Evolutionary conservation across 2,888 invertebrate genomes (phyloP).

Genomic region (Deroplatys truncata): DNA sequence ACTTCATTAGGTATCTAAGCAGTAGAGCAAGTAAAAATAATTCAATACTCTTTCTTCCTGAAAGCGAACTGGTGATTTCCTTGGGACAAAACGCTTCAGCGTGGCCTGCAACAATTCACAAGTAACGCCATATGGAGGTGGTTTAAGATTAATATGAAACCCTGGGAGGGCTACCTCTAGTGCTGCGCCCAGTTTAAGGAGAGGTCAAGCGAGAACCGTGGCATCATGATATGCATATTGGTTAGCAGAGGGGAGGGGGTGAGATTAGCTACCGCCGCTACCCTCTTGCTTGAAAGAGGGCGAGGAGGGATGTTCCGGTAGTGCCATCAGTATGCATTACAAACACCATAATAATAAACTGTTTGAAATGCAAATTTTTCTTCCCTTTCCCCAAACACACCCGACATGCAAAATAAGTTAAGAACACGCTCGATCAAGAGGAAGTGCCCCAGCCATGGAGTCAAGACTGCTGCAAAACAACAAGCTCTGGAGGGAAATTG

Average conservation of each 20-base stretch:
- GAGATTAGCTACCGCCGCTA: not conserved
- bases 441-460: constrained; percentile 1
- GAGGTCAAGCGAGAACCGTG: not conserved
- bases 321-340: constrained; percentile 31
- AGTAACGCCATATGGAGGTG: not conserved
- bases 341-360: constrained; percentile 27
- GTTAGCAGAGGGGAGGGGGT: not conserved
- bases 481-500: not conserved
- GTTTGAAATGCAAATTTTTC: constrained; percentile 31
- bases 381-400: constrained; percentile 1
- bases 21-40: too few species aligned
- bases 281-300: not conserved
- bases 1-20: too few species aligned
- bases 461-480: not conserved
- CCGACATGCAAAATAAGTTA: constrained; percentile 23
- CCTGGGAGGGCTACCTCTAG: not conserved
- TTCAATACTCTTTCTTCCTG: too few species aligned
- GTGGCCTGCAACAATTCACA: too few species aligned
- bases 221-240: constrained; percentile 12
- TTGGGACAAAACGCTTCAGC: too few species aligned
- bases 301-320: not conserved
- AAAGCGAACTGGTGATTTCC: too few species aligned
- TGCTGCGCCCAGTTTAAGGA: not conserved
- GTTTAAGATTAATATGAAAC: not conserved
- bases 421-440: constrained; percentile 20